Base-by-base conservation (phyloP, 2,113 vertebrate genomes). In the Ptilorrhoa leucosticta region DNA sequence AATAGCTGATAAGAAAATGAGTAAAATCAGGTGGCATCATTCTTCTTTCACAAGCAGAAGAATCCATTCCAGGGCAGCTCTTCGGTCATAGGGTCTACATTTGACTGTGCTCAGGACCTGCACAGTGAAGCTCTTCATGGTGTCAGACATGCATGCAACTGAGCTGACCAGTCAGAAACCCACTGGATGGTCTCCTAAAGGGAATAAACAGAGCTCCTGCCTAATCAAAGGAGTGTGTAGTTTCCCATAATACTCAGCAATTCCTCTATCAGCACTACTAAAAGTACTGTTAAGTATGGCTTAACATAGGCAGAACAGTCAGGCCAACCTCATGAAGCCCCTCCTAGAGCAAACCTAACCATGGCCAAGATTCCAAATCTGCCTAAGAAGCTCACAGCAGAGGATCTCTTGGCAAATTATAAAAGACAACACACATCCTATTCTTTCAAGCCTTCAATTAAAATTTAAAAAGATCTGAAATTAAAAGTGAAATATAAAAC, bases 11-110 rank as follows among this genome's bases (percentile, higher is more conserved):
- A 64, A 56, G 44, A 84, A 73, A 65, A 87, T 11, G 0, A 63
- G 16, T 33, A 44, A 76, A 83, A 51, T 44, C 11, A 66, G 24
- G 3, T 71, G 21, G 9, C 14, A 80, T 33, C 19, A 24, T 39
- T 42, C 11, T 48, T 18, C 22, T 76, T 91, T 58, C 39, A 45
- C 16, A 16, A 68, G 64, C 13, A 79, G 37, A 35, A 66, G 37
- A 57, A 39, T 42, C 47, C 18, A 11, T 57, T 85, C 48, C 44
- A 72, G 48, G 26, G 28, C 13, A 85, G 53, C 12, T 22, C 31
- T 77, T 56, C 0, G 0, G 31, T 33, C 27, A 17, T 1, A 47
- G 11, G 17, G 31, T 28, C 16, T 53, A 6, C 0, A 0, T 50
- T 44, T 48, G 19, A 44, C 30, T 31, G 16, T 20, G 12, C 44